Base-by-base conservation (phyloP, 37 sponge, comb jelly and placozoan genomes). In the Cliona cf. orientalis region DNA sequence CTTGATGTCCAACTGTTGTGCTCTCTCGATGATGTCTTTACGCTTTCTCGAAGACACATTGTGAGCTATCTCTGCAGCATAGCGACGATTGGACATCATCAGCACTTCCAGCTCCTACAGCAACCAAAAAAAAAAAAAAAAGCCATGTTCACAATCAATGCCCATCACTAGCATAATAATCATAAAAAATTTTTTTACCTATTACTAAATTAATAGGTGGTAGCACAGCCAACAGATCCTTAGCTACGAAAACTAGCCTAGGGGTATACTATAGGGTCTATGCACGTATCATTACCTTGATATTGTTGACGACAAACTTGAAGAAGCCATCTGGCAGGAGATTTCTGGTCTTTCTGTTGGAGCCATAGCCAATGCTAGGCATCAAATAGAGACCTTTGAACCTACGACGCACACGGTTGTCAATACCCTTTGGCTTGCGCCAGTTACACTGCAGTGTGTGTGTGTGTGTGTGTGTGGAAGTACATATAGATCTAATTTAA, bases 391-490 rank as follows among this genome's bases (percentile, higher is more conserved):
- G 80, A 43, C 99, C 99, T 78, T 89, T 96, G 89, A 96, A 98
- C 69, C 96, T 73, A 34, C 99, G 41, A 65, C 99, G 67, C 49
- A 98, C 96, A 21, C 96, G 84, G 70, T 96, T 96, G 82, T 98
- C 99, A 72, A 98, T 98, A 75, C 99, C 99, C 69, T 94, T 96
- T 7, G 99, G 99, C 68, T 96, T 96, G 58, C 99, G 83, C 99
- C 99, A 98, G 93, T 83, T 97, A 2, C 76, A 44, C 91, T 91
- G 53, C 22, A 58, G 32, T 25, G 17, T 2, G 57, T 33, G 69
- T 33, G 39, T 38, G 69, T 35, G 69, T 69, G 26, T 19, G 55
- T 19, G n/a, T n/a, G n/a, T n/a, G n/a, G n/a, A n/a, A n/a, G n/a
- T n/a, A n/a, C n/a, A n/a, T n/a, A n/a, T n/a, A n/a, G n/a, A n/a